Evolutionary conservation across 2,113 vertebrate species (phyloP), one percentile per base, ranked within the genome.

Genomic region (Ctenodactylus gundi): DNA sequence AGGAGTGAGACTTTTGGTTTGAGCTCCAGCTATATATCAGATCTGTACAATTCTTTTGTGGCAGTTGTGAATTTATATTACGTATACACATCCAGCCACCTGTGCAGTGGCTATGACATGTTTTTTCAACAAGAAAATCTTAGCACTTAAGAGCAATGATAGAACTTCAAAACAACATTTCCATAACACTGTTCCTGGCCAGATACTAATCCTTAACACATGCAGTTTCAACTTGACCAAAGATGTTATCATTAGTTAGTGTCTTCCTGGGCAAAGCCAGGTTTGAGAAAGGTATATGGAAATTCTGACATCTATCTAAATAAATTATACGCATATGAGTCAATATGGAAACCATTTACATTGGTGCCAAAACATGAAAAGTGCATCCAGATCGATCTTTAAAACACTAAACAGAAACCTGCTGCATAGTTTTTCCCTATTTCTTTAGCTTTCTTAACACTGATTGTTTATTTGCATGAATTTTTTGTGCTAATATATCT

Each of bases 271-370:
- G 0, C 10, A 83, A 90, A 93, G 36, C 14, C 29, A 86, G 7
- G 77, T 94, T 97, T 94, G 57, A 90, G 87, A 46, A 88, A n/a
- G 84, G 2, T 73, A 76, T 64, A 88, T 65, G 57, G 29, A 60
- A 77, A 21, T 84, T 92, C 51, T 93, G 97, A 94, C 94, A 97
- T 2, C 77, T 0, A 5, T 34, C 34, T 93, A 94, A 96, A 94
- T n/a, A 97, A 94, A 93, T 96, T 64, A 93, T 65, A 88, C 1
- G 93, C 73, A 41, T 36, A 20, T 76, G 88, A 97, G 89, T 62
- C 51, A 97, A 97, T 97, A 65, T 97, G 96, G 92, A 96, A 97
- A 62, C 83, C 90, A 96, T 97, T 97, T 96, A 58, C 67, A 81
- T 4, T 65, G 84, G 64, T 41, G 87, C 44, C 86, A 88, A 96